phyloP scores from a whole-genome alignment of 1,140 invertebrate genomes.

The Caenorhabditis inopinata region DNA sequence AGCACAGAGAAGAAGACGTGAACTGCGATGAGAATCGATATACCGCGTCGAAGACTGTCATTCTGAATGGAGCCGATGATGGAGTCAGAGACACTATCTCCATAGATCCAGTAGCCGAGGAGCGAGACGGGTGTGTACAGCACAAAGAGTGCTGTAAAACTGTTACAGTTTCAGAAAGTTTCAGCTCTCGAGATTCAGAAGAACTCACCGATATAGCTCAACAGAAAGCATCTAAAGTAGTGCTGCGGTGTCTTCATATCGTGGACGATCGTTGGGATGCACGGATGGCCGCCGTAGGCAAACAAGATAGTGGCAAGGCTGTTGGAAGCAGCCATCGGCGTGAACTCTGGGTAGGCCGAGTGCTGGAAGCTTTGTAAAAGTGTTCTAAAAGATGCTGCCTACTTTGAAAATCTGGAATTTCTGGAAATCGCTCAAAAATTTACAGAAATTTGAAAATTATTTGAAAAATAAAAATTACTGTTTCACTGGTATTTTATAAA shows the following conservation, averaged over 20 bases:
- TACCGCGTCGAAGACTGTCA: not conserved
- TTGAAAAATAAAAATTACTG: too few relatives aligned
- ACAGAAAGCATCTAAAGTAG: not conserved
- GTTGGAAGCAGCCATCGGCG: slow-evolving; percentile 53
- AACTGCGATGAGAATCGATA: not conserved
- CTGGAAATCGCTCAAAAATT: too few relatives aligned
- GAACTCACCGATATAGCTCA: slow-evolving; percentile 23
- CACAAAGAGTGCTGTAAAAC: not conserved
- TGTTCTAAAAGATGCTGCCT: too few relatives aligned
- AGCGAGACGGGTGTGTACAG: not conserved
- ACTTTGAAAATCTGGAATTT: too few relatives aligned
- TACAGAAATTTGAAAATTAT: too few relatives aligned
- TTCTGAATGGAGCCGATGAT: slow-evolving; percentile 11
- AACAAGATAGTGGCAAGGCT: slow-evolving; percentile 66
- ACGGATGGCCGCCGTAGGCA: slow-evolving; percentile 66
- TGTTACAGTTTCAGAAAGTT: not conserved
- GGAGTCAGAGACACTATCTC: not conserved
- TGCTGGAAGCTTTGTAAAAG: too few relatives aligned
- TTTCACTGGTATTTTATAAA: too few relatives aligned
- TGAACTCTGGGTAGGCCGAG: slow-evolving; percentile 22
- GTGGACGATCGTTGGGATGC: slow-evolving; percentile 67
- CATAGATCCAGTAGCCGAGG: slow-evolving; percentile 5
- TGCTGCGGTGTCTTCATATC: slow-evolving; percentile 65
- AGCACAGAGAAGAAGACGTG: slow-evolving; percentile 3
- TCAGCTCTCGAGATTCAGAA: not conserved